phyloP scores from a whole-genome alignment of 1,140 invertebrate genomes.

The Lysiphlebus fabarum region DNA sequence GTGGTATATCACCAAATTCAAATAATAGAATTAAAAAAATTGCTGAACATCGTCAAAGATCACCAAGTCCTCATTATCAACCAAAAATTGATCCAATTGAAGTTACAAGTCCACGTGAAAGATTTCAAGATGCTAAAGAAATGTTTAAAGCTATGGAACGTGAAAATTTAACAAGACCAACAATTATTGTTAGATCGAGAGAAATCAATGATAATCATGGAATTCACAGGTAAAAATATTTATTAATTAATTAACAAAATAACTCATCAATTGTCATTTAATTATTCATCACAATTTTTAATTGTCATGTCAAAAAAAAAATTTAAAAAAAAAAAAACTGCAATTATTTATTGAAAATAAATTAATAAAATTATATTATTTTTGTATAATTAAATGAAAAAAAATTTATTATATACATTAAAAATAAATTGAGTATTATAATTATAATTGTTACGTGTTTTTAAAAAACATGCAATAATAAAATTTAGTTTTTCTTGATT shows the following conservation, averaged over 20 bases:
- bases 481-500: not conserved
- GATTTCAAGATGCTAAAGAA: constrained; percentile 80
- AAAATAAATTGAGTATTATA: not conserved
- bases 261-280: not conserved
- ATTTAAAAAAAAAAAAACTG: too few relatives aligned
- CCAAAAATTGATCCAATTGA: constrained; percentile 43
- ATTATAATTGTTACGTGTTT: not conserved
- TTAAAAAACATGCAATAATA: not conserved
- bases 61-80: constrained; percentile 55
- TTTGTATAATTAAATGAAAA: too few relatives aligned
- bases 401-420: not conserved
- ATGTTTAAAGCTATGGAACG: constrained; percentile 76
- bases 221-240: constrained; percentile 39
- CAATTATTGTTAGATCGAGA: constrained; percentile 40
- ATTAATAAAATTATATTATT: too few relatives aligned
- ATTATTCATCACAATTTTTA: not conserved
- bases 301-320: not conserved
- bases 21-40: constrained; percentile 36
- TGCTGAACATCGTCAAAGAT: constrained; percentile 54
- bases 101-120: constrained; percentile 62
- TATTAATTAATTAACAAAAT: not conserved
- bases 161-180: constrained; percentile 59
- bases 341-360: not conserved
- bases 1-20: constrained; percentile 38
- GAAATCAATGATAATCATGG: constrained; percentile 43